Base-by-base conservation (phyloP, 2,888 invertebrate genomes). In the Ptilodon capucinus region DNA sequence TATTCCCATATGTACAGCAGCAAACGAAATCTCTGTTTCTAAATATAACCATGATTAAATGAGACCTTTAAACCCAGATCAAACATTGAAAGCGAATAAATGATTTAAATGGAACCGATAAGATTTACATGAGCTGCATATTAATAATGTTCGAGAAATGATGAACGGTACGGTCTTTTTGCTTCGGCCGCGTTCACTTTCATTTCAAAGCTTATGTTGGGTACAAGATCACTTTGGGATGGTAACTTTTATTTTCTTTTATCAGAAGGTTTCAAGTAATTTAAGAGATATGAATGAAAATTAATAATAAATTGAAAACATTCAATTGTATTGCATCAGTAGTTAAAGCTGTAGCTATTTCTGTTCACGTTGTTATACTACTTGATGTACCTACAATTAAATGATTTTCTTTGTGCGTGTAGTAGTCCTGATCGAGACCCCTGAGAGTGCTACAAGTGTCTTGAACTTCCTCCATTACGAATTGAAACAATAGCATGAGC, bases 401-500 rank as follows among this genome's bases (percentile, higher is more conserved):
- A n/a, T n/a, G n/a, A n/a, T n/a, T n/a, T n/a, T n/a, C n/a, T n/a
- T n/a, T n/a, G n/a, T n/a, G n/a, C n/a, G n/a, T n/a, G n/a, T n/a
- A n/a, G n/a, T n/a, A n/a, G n/a, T n/a, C n/a, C n/a, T 21, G 7
- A 21, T 6, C 21, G 21, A 2, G 1, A 25, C 9, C 8, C 2
- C 9, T 2, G 8, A 25, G 23, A 25, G 7, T 25, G 9, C 8
- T n/a, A 28, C n/a, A 4, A 28, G 11, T n/a, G 8, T 28, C n/a
- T 28, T n/a, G 23, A 28, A n/a, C 28, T 28, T 8, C 25, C n/a
- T 36, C 48, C 48, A 32, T 45, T 53, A 19, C 51, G 58, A 63
- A 61, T 60, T 56, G 58, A 58, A 57, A 51, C 34, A 51, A 56
- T 41, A 48, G 54, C 39, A 35, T 64, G 47, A 51, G 51, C 51